phyloP scores from a whole-genome alignment of 1,140 invertebrate genomes.

The Papilio aristodemus region DNA sequence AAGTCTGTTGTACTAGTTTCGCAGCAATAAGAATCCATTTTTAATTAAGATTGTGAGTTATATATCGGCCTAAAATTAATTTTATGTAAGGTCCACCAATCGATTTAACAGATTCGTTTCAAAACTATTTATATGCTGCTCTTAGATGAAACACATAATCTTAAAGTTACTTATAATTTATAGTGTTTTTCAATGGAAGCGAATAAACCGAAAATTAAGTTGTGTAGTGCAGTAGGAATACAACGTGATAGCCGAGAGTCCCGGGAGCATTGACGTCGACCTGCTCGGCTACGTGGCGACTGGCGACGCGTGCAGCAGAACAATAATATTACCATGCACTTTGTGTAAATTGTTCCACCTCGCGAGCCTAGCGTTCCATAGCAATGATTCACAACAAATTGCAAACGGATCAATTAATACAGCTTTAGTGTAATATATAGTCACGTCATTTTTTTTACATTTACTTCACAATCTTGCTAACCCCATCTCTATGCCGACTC shows the following conservation, averaged over 20 bases:
- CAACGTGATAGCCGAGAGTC: neutral
- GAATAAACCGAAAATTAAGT: constrained; percentile 4
- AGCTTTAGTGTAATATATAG: no score
- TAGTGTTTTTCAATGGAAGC: neutral
- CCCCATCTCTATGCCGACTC: no score
- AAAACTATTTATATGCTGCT: no score
- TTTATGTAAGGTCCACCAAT: no score
- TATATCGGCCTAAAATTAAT: no score
- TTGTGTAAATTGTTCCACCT: neutral
- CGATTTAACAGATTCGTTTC: neutral
- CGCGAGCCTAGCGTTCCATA: neutral
- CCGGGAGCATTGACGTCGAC: neutral
- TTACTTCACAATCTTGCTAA: no score
- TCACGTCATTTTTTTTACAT: no score
- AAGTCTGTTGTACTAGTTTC: constrained; percentile 3
- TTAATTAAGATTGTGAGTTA: neutral
- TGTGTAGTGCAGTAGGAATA: neutral
- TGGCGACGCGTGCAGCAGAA: neutral
- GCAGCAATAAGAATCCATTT: neutral
- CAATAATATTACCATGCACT: neutral
- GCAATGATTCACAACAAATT: no score
- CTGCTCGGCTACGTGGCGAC: neutral
- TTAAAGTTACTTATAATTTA: no score
- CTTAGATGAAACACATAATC: no score
- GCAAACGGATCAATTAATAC: no score